A percentile compares a stretch with the other conserved stretches of the same genome.
Conservation (phyloP, 2,113 vertebrate genomes). For the Rhinoptilus africanus region DNA sequence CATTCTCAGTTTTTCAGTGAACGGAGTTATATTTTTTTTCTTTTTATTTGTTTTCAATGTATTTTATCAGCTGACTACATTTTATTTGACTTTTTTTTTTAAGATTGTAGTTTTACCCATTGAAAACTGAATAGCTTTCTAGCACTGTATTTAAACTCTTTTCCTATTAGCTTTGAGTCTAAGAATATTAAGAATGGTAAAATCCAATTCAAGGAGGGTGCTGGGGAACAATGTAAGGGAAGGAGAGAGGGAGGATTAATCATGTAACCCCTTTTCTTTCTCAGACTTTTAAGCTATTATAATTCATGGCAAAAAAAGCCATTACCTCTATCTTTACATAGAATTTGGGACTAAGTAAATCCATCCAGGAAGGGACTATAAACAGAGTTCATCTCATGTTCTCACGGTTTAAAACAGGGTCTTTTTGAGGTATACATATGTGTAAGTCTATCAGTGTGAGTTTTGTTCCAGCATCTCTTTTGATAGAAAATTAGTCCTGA, state of each 20-base stretch:
- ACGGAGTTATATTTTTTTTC: neutral
- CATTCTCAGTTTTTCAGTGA: conserved; percentile 6
- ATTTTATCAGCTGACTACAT: conserved; percentile 26
- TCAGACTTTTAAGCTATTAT: neutral
- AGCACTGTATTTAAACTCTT: neutral
- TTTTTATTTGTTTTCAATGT: conserved; percentile 52
- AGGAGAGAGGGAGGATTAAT: neutral
- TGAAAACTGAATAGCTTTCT: conserved; percentile 27
- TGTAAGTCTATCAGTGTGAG: neutral
- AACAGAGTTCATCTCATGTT: neutral
- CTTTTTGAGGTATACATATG: neutral
- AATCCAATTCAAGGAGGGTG: neutral
- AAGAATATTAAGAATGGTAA: neutral
- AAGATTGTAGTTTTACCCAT: conserved; percentile 44
- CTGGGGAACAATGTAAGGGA: neutral
- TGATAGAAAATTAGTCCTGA: neutral
- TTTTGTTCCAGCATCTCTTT: neutral
- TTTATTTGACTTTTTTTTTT: conserved; percentile 43
- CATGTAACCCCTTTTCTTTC: neutral
- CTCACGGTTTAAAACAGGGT: neutral
- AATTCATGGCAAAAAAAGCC: neutral
- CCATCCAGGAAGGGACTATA: neutral
- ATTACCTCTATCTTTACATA: neutral
- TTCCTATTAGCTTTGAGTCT: neutral
- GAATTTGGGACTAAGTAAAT: neutral